Conservation (phyloP, 2,113 vertebrate species). For the Piaya cayana region DNA sequence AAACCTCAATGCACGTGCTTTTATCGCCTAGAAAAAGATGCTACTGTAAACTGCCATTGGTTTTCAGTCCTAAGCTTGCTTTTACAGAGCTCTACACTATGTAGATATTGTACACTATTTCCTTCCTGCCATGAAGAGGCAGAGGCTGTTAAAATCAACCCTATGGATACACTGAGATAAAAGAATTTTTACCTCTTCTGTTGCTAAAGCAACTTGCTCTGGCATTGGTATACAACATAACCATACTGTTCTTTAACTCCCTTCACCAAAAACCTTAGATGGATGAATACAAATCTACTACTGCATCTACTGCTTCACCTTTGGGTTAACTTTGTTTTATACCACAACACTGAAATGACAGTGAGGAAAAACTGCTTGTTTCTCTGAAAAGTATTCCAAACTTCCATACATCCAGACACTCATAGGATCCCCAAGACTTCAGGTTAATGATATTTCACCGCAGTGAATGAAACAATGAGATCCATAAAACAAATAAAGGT, state of each 20-base stretch:
- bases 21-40: background rate
- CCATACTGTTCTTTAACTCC: too few species aligned
- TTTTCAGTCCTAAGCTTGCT: background rate
- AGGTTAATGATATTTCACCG: background rate
- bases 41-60: too few species aligned
- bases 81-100: background rate
- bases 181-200: too few species aligned
- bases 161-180: background rate
- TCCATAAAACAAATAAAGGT: background rate
- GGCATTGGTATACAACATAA: too few species aligned
- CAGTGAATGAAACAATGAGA: conserved; percentile 12
- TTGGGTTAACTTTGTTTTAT: too few species aligned
- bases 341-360: too few species aligned
- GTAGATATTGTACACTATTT: background rate
- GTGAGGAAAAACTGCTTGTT: too few species aligned
- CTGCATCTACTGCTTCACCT: too few species aligned
- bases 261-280: too few species aligned
- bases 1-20: background rate
- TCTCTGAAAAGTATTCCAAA: too few species aligned
- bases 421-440: background rate
- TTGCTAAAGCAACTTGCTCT: too few species aligned
- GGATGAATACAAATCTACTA: too few species aligned
- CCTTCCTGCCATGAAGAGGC: background rate
- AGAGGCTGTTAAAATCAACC: background rate
- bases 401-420: background rate